These are phyloP conservation scores for Manacus vitellinus DNA, from an alignment of 2,113 vertebrate genomes.

Conservation along the genomic window DNA sequence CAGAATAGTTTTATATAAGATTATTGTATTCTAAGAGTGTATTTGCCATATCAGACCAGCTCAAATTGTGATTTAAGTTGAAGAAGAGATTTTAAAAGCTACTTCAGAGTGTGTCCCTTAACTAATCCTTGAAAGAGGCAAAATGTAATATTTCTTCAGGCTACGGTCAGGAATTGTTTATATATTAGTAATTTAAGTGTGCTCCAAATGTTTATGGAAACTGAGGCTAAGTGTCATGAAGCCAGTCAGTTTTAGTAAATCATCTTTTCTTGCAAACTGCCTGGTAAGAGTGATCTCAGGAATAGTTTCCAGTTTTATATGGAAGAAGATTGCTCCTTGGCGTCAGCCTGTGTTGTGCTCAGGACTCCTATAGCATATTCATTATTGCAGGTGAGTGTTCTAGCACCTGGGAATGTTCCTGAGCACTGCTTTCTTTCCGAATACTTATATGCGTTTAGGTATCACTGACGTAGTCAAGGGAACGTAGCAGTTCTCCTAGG, in stretches of 20 bases:
- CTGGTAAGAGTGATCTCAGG: not conserved
- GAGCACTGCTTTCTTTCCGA: not conserved
- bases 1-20: not conserved
- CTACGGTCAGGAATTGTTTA: not conserved
- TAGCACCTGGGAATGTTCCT: not conserved
- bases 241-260: not conserved
- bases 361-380: not conserved
- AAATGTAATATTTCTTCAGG: not conserved
- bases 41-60: not conserved
- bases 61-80: not conserved
- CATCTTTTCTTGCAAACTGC: not conserved
- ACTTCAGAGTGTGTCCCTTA: not conserved
- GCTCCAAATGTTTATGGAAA: not conserved
- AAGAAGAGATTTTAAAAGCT: not conserved
- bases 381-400: not conserved
- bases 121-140: not conserved
- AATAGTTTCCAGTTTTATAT: not conserved
- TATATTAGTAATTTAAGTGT: not conserved
- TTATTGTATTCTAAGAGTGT: not conserved
- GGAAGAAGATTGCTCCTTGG: not conserved
- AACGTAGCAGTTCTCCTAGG: not conserved
- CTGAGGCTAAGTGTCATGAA: not conserved
- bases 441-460: not conserved
- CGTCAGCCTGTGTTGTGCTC: accelerated
- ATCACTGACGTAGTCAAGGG: not conserved